These are phyloP conservation scores for Chunga burmeisteri DNA, from an alignment of 2,113 vertebrate genomes.

Conservation along the genomic window DNA sequence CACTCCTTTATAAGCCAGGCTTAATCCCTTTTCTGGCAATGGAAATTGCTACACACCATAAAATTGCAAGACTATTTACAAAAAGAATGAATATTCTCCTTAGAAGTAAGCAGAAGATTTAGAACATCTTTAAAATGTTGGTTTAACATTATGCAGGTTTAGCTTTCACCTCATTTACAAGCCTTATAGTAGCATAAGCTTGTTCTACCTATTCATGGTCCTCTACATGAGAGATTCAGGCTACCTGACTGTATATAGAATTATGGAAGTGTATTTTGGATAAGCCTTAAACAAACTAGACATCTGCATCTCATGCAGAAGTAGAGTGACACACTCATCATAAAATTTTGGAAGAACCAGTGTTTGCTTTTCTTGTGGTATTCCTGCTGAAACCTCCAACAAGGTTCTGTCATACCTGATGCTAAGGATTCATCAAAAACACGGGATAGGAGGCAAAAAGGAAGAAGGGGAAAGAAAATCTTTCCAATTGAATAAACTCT, in stretches of 20 bases:
- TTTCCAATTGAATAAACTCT: background rate
- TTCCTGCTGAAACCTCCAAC: background rate
- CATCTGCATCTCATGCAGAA: background rate
- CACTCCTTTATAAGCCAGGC: background rate
- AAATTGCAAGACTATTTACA: background rate
- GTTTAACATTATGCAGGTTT: background rate
- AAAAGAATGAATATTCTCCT: background rate
- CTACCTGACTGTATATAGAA: background rate
- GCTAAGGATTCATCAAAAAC: background rate
- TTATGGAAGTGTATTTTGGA: background rate
- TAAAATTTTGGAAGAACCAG: background rate
- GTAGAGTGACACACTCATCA: background rate
- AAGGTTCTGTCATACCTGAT: background rate
- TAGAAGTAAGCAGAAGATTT: background rate
- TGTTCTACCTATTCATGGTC: background rate
- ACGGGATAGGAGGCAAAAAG: background rate
- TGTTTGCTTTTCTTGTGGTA: background rate
- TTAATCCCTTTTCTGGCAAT: background rate
- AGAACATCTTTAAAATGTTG: background rate
- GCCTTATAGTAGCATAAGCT: background rate
- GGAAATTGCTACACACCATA: background rate
- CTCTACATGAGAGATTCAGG: background rate
- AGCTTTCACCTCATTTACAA: background rate
- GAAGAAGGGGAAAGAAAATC: background rate
- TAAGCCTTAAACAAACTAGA: background rate